phyloP scores from a whole-genome alignment of 2,113 vertebrate species.

The Mastomys coucha region DNA sequence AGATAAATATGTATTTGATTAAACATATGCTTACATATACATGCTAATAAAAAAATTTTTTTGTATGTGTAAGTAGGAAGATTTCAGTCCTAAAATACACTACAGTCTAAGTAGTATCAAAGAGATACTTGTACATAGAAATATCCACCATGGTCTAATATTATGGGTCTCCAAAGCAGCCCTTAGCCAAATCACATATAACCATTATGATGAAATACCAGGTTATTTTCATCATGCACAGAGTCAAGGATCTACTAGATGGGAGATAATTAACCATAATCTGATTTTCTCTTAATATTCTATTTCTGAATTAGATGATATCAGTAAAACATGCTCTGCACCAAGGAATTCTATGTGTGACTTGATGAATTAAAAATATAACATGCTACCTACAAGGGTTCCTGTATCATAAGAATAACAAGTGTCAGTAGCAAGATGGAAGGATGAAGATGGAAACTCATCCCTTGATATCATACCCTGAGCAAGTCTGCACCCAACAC shows the following conservation, averaged over 20 bases:
- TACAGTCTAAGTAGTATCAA: not conserved
- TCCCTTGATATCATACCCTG: not conserved
- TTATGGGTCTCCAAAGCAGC: not conserved
- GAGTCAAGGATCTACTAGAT: not conserved
- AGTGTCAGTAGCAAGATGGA: not conserved
- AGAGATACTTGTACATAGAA: not conserved
- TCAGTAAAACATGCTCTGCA: not conserved
- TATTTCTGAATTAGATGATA: not conserved
- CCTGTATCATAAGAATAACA: not conserved
- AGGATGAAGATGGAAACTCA: not conserved
- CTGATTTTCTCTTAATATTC: not conserved
- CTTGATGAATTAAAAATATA: not conserved
- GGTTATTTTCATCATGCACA: not conserved
- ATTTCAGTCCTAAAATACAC: not conserved
- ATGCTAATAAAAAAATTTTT: not conserved
- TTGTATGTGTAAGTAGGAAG: not conserved
- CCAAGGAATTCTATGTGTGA: not conserved
- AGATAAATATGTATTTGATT: not conserved
- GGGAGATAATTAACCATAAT: not conserved
- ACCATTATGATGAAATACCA: not conserved
- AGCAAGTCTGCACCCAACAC: accelerated
- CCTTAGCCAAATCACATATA: not conserved
- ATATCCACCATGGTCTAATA: not conserved
- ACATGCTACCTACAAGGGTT: not conserved
- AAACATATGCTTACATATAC: too few relatives aligned